phyloP scores from a whole-genome alignment of 2,113 vertebrate species.

The Etia nguti region DNA sequence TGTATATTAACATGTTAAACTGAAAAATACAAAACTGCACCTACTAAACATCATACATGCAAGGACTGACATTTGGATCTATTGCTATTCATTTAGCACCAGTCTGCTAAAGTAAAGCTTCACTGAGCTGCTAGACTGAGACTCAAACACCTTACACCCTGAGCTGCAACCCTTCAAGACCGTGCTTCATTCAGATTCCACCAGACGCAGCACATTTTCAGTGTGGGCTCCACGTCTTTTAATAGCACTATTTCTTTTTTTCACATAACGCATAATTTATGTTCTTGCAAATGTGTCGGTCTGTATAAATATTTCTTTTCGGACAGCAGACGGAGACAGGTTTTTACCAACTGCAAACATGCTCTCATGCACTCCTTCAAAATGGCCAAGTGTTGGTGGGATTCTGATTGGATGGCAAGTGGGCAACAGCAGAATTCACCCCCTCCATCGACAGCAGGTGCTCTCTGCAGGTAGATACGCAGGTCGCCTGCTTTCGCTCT shows the following conservation, averaged over 20 bases:
- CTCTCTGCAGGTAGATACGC: neutral
- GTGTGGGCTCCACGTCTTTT: rapidly evolving
- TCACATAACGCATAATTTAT: neutral
- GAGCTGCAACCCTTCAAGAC: neutral
- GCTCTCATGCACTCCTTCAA: neutral
- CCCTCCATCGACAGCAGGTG: neutral
- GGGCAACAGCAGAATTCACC: neutral
- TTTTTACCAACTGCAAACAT: neutral
- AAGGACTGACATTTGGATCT: neutral
- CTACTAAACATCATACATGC: neutral
- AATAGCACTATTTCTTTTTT: neutral
- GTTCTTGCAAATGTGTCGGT: rapidly evolving
- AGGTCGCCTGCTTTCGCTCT: neutral
- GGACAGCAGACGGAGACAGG: neutral
- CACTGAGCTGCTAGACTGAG: neutral
- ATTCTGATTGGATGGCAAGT: neutral
- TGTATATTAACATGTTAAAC: neutral
- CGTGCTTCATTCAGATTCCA: no score
- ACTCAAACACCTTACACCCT: neutral
- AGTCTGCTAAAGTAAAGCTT: neutral
- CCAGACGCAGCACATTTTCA: rapidly evolving
- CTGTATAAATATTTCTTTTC: rapidly evolving
- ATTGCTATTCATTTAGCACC: neutral
- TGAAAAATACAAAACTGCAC: neutral
- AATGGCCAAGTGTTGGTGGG: neutral